Conservation (phyloP, 2,888 invertebrate genomes). For the Pristionchus maxplancki region DNA sequence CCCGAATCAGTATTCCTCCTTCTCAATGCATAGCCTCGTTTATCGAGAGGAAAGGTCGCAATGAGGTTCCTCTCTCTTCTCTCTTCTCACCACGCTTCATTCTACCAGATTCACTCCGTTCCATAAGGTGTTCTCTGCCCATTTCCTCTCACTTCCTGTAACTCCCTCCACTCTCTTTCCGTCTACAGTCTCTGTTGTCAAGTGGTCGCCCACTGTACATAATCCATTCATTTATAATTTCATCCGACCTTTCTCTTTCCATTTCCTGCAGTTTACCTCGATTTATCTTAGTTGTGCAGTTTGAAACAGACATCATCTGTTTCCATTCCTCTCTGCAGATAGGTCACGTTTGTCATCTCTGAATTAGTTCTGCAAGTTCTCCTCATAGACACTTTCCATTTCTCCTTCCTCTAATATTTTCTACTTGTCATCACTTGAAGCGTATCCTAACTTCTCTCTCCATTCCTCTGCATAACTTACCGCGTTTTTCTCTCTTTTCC, state of each 20-base stretch:
- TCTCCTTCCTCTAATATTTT: constrained; percentile 53
- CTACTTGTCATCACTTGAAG: constrained; percentile 14
- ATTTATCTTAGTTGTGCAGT: not conserved
- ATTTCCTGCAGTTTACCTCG: not conserved
- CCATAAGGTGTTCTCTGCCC: not conserved
- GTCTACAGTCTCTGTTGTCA: constrained; percentile 8
- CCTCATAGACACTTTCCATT: constrained; percentile 52
- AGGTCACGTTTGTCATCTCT: not conserved
- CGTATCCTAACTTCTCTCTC: constrained; percentile 11
- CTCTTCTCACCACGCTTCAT: constrained; percentile 47
- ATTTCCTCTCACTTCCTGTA: constrained; percentile 47
- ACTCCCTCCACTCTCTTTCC: constrained; percentile 2
- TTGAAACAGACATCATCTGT: not conserved
- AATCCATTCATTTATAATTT: constrained; percentile 33
- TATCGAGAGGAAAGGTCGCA: not conserved
- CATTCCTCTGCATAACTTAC: constrained; percentile 28
- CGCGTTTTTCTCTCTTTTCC: not conserved
- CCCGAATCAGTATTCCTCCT: not conserved
- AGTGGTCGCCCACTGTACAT: not conserved
- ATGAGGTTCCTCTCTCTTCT: constrained; percentile 53
- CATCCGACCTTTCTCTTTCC: not conserved
- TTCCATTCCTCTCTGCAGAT: not conserved
- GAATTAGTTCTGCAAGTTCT: constrained; percentile 22
- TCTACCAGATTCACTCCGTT: not conserved
- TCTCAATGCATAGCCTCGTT: constrained; percentile 36